Base-by-base conservation (phyloP, 2,888 invertebrate genomes). In the Tridacna crocea region DNA sequence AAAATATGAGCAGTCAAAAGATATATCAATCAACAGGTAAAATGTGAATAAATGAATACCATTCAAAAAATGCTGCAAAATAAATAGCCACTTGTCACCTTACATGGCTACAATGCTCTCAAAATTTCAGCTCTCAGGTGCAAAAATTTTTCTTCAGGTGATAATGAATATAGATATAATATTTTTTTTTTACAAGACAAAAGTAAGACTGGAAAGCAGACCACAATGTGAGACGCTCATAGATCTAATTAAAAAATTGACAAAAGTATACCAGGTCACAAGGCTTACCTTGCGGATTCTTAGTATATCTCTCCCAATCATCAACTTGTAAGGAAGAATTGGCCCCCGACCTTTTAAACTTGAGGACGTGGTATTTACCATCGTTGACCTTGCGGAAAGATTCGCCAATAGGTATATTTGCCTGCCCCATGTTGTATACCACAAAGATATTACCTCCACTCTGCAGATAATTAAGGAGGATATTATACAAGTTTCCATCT, bases 401-500 rank as follows among this genome's bases (percentile, higher is more conserved):
- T 93, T 98, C 98, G 0, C 97, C 98, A 46, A 99, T 96, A 0
- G 98, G 98, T 93, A 98, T 97, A 92, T 98, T 98, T 78, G 97
- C 97, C 0, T 97, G 97, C 0, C 99, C 98, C 94, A 99, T 97
- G 94, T 99, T 99, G 95, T 99, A 99, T 8, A 98, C 97, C 95
- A 97, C 97, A 93, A 98, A 97, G 11, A 99, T 96, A 92, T 98
- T 98, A 4, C 99, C 99, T 91, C 98, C 97, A 13, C 98, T 97
- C 98, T 98, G 93, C 19, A 94, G 93, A 58, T 58, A 46, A 58
- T 2, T 36, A 36, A 36, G 36, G 2, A 36, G 8, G 8, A 8
- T 36, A 36, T 36, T 36, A 8, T 36, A 36, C 8, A 36, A n/a
- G n/a, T n/a, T n/a, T 55, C 10, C 19, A 55, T 19, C 55, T 55